These are phyloP conservation scores for Brachionus rubens DNA, from an alignment of 1,140 invertebrate species.

Conservation along the genomic window DNA sequence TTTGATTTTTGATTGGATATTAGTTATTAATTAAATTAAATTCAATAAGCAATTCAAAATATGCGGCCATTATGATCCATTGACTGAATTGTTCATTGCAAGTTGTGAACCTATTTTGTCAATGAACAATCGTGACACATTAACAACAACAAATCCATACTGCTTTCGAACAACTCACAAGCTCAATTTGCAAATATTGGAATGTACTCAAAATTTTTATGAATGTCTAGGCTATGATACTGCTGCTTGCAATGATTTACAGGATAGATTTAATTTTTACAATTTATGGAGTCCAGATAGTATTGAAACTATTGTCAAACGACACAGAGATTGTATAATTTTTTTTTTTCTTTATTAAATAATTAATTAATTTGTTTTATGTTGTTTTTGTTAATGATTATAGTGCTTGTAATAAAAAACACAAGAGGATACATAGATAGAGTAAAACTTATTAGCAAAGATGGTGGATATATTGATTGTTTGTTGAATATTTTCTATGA, in stretches of 20 bases:
- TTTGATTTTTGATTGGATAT: neutral
- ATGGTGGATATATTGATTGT: neutral
- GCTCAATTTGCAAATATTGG: slow-evolving; percentile 11
- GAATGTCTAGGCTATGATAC: neutral
- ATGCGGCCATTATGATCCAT: neutral
- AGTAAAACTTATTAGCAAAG: neutral
- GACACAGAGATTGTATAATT: slow-evolving; percentile 22
- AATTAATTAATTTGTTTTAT: too few relatives aligned
- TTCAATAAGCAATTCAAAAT: slow-evolving; percentile 26
- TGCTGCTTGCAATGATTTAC: neutral
- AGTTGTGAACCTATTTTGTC: slow-evolving; percentile 2
- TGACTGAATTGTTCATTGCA: neutral
- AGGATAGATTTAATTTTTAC: neutral
- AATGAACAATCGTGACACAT: neutral
- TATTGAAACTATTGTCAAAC: neutral
- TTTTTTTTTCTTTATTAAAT: too few relatives aligned
- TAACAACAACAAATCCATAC: neutral
- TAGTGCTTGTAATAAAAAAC: slow-evolving; percentile 14
- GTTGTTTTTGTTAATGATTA: neutral
- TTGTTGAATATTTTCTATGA: slow-evolving; percentile 24
- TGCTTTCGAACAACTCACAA: slow-evolving; percentile 8
- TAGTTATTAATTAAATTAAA: neutral
- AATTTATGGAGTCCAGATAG: neutral
- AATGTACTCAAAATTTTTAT: neutral
- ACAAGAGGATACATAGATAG: neutral